A percentile compares a stretch with the other conserved stretches of the same genome.
phyloP scores from a whole-genome alignment of 2,113 vertebrate species.

The human (Homo sapiens) region GRCh38 chr18:35405501-35406000 shows the following conservation, averaged over 20 bases:
- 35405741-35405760: background rate
- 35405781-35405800: background rate
- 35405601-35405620: background rate
- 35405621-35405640: background rate
- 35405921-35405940: background rate
- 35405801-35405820: background rate
- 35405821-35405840: background rate
- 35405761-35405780: background rate
- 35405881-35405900: background rate
- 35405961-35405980: background rate
- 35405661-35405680: background rate
- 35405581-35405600: background rate
- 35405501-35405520: background rate
- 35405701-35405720: background rate
- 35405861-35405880: background rate
- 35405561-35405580: background rate
- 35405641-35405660: background rate
- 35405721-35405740: background rate
- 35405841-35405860: background rate
- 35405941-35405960: background rate
- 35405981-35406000: background rate
- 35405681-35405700: background rate
- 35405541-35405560: background rate
- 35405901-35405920: background rate
- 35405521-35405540: background rate